Conservation (phyloP, 2,797 vertebrate species). For the Helicolenus hilgendorfi region DNA sequence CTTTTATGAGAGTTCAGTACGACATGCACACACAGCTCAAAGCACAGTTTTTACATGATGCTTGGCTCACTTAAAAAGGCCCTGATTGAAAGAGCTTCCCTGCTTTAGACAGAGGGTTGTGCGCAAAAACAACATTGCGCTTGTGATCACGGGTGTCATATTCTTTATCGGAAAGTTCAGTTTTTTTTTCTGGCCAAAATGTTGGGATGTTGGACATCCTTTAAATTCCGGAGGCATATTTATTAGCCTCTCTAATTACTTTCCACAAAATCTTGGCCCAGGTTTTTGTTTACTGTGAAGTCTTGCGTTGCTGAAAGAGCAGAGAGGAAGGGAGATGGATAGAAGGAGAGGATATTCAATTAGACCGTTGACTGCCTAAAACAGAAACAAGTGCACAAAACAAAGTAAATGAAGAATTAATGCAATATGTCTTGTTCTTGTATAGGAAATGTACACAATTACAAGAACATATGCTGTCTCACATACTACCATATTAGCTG, state of each 20-base stretch:
- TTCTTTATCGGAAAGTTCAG: slow-evolving; percentile 3
- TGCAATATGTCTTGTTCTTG: not conserved
- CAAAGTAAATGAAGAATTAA: not conserved
- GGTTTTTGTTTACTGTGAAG: slow-evolving; percentile 59
- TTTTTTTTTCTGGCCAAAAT: slow-evolving; percentile 12
- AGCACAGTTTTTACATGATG: not conserved
- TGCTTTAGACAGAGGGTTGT: not conserved
- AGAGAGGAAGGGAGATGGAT: slow-evolving; percentile 8
- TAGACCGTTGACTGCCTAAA: not conserved
- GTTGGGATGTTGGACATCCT: slow-evolving; percentile 16
- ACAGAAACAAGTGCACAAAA: not conserved
- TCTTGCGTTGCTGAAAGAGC: slow-evolving; percentile 24
- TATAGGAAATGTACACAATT: not conserved
- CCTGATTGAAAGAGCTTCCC: not conserved
- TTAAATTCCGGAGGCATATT: slow-evolving; percentile 49
- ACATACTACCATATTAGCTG: not conserved
- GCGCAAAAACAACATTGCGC: slow-evolving; percentile 1
- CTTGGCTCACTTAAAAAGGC: not conserved
- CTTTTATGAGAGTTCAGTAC: slow-evolving; percentile 9
- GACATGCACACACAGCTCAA: not conserved
- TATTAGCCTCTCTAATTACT: slow-evolving; percentile 66
- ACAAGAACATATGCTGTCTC: not conserved
- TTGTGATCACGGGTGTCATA: not conserved
- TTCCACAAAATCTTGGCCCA: slow-evolving; percentile 42
- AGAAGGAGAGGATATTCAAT: not conserved